These are phyloP conservation scores for Enteromius mattozi DNA, from an alignment of 2,797 vertebrate species.

Conservation along the genomic window DNA sequence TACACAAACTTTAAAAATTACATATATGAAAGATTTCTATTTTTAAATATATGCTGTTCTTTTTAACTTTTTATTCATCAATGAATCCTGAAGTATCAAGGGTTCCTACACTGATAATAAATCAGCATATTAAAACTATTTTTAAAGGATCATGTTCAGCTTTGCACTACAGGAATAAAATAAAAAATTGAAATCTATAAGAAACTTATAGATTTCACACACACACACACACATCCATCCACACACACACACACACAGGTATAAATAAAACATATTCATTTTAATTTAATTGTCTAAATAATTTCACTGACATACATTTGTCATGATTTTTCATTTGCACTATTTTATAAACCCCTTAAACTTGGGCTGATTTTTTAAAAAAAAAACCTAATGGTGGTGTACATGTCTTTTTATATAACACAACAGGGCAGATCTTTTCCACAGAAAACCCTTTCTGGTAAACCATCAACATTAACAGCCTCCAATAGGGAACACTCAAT, in stretches of 20 bases:
- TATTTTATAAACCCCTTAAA: not conserved
- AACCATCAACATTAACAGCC: not conserved
- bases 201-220: no score
- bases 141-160: not conserved
- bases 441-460: not conserved
- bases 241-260: no score
- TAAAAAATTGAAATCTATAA: no score
- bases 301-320: not conserved
- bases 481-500: conserved; percentile 7
- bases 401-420: not conserved
- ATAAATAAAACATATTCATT: no score
- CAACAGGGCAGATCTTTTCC: not conserved
- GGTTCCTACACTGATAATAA: not conserved
- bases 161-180: not conserved
- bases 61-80: not conserved
- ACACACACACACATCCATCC: no score
- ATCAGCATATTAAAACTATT: not conserved
- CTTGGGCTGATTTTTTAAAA: not conserved
- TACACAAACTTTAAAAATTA: not conserved
- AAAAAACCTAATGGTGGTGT: not conserved
- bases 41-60: not conserved
- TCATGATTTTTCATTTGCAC: not conserved
- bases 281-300: not conserved
- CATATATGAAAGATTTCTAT: not conserved
- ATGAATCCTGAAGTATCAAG: not conserved